A percentile compares a stretch with the other conserved stretches of the same genome.
Evolutionary conservation across 2,113 vertebrate genomes (phyloP).

Genomic region (Amia ocellicauda): DNA sequence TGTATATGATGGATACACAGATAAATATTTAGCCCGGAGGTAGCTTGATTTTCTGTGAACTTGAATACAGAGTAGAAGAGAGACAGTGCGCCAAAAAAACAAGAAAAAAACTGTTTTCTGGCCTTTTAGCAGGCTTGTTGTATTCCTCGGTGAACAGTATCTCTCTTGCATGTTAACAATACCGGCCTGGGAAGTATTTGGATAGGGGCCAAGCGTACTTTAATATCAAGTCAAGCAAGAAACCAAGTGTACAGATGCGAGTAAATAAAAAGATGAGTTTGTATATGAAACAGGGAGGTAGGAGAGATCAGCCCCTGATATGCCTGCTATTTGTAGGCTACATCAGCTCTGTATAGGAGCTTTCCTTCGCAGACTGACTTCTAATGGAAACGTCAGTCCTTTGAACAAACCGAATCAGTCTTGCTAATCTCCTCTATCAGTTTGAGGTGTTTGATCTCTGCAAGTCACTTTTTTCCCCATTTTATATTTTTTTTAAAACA

Average conservation of each 20-base stretch:
- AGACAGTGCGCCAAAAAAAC: background rate
- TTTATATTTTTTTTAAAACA: background rate
- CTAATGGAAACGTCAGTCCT: conserved; percentile 42
- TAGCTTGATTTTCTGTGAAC: background rate
- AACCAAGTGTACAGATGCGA: conserved; percentile 63
- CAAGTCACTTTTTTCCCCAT: conserved; percentile 39
- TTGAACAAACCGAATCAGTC: conserved; percentile 59
- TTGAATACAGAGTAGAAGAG: background rate
- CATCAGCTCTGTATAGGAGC: conserved; percentile 36
- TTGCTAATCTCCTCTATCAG: conserved; percentile 58
- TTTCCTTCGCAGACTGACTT: conserved; percentile 50
- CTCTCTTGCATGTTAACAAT: conserved; percentile 1
- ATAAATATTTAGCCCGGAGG: conserved; percentile 1
- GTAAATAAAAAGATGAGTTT: conserved; percentile 46
- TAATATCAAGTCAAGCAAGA: conserved; percentile 64
- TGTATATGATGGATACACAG: background rate
- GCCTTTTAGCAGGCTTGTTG: conserved; percentile 15
- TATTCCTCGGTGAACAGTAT: background rate
- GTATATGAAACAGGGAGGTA: conserved; percentile 64
- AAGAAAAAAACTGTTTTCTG: conserved; percentile 5
- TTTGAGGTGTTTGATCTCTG: conserved; percentile 56
- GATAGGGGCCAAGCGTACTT: conserved; percentile 56
- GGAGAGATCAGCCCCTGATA: conserved; percentile 52
- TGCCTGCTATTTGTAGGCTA: conserved; percentile 48
- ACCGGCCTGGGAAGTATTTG: conserved; percentile 56